These are phyloP conservation scores for Manis crassicaudata DNA, from an alignment of 2,797 vertebrate genomes.

Conservation along the genomic window DNA sequence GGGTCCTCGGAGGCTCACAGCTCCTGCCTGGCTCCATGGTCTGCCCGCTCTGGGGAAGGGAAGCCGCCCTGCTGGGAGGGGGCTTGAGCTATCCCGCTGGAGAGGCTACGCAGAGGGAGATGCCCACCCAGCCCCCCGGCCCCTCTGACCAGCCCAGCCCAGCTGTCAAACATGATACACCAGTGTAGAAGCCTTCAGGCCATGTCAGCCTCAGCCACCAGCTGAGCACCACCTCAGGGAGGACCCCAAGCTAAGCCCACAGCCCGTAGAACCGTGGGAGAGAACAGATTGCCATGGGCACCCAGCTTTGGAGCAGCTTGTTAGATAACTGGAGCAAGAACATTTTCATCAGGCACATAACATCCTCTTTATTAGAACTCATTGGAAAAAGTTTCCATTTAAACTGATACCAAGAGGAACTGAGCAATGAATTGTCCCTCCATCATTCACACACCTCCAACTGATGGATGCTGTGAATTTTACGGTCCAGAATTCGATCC, in stretches of 20 bases:
- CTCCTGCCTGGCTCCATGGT: background rate
- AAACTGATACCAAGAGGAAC: background rate
- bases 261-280: background rate
- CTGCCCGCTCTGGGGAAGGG: background rate
- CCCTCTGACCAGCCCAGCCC: background rate
- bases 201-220: too few relatives aligned
- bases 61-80: background rate
- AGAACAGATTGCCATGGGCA: background rate
- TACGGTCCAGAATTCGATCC: background rate
- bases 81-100: too few relatives aligned
- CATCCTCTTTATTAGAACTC: background rate
- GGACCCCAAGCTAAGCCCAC: background rate
- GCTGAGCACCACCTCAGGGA: background rate
- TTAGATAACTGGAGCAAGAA: background rate
- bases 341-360: background rate
- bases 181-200: background rate
- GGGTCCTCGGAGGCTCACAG: background rate
- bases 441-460: background rate
- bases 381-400: background rate
- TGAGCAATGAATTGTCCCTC: background rate
- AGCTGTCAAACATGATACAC: background rate
- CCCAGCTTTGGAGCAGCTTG: background rate
- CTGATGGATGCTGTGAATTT: background rate
- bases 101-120: background rate
- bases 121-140: too few relatives aligned